These are phyloP conservation scores for Zaprionus taronus DNA, from an alignment of 1,140 invertebrate genomes.

Conservation along the genomic window DNA sequence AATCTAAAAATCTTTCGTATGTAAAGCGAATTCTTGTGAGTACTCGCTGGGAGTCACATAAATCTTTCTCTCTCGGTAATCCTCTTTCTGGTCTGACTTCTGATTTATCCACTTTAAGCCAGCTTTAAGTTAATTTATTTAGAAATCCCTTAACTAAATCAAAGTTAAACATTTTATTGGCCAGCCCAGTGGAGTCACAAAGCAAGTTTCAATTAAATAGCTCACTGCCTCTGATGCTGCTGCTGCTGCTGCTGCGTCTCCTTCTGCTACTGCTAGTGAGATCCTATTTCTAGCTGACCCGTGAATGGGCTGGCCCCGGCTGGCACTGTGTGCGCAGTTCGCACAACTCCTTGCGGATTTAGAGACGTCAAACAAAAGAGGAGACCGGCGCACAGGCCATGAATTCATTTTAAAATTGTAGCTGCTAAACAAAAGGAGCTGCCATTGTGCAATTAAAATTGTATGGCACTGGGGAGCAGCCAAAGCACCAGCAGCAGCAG, in stretches of 20 bases:
- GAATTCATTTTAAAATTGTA: conserved; percentile 76
- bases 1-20: background rate
- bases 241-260: background rate
- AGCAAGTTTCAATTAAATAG: conserved; percentile 83
- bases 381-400: conserved; percentile 55
- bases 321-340: conserved; percentile 17
- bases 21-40: background rate
- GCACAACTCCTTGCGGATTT: conserved; percentile 68
- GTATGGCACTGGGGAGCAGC: conserved; percentile 70
- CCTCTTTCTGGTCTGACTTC: background rate
- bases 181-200: conserved; percentile 71
- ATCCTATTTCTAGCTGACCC: conserved; percentile 12
- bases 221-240: conserved; percentile 30
- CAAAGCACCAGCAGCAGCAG: conserved; percentile 12
- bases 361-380: conserved; percentile 75
- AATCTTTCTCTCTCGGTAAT: background rate
- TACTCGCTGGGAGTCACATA: background rate
- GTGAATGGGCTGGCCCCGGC: background rate
- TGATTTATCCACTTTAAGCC: conserved; percentile 6
- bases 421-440: conserved; percentile 71
- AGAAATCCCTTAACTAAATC: conserved; percentile 80
- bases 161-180: conserved; percentile 83
- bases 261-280: background rate
- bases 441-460: conserved; percentile 82
- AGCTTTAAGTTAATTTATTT: conserved; percentile 63